phyloP scores from a whole-genome alignment of 1,140 invertebrate species.

The Habropoda laboriosa region DNA sequence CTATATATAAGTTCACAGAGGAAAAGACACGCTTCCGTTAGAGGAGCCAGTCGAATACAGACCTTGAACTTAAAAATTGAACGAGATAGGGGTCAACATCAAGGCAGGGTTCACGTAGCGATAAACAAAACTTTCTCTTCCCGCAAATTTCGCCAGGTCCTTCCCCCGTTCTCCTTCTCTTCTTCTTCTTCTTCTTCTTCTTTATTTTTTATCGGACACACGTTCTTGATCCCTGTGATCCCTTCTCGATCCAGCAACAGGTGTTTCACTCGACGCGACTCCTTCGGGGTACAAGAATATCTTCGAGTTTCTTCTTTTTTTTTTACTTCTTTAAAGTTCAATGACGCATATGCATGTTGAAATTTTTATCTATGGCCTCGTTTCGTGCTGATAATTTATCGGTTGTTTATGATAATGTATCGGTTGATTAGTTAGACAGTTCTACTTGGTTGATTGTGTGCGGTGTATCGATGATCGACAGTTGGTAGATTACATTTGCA shows the following conservation, averaged over 20 bases:
- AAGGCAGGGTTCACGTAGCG: too few relatives aligned
- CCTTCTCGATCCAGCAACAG: not conserved
- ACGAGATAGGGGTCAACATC: not conserved
- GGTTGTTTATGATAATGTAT: too few relatives aligned
- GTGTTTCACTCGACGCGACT: not conserved
- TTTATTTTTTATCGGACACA: not conserved
- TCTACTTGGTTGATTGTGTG: too few relatives aligned
- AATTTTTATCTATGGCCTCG: not conserved
- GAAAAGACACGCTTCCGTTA: slow-evolving; percentile 43
- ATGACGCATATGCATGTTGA: not conserved
- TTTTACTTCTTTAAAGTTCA: not conserved
- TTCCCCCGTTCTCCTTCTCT: not conserved
- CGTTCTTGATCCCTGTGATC: too few relatives aligned
- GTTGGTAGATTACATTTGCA: too few relatives aligned
- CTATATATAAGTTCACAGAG: slow-evolving; percentile 52
- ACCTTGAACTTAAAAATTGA: slow-evolving; percentile 48
- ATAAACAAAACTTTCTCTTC: slow-evolving; percentile 4
- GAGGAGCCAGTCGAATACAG: slow-evolving; percentile 17
- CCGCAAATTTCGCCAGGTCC: not conserved
- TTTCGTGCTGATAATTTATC: too few relatives aligned
- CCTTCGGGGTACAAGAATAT: not conserved
- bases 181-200: not conserved
- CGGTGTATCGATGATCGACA: too few relatives aligned
- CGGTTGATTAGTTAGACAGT: too few relatives aligned
- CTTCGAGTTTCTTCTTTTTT: not conserved